Base-by-base conservation (phyloP, 2,113 vertebrate species). In the Conger conger region DNA sequence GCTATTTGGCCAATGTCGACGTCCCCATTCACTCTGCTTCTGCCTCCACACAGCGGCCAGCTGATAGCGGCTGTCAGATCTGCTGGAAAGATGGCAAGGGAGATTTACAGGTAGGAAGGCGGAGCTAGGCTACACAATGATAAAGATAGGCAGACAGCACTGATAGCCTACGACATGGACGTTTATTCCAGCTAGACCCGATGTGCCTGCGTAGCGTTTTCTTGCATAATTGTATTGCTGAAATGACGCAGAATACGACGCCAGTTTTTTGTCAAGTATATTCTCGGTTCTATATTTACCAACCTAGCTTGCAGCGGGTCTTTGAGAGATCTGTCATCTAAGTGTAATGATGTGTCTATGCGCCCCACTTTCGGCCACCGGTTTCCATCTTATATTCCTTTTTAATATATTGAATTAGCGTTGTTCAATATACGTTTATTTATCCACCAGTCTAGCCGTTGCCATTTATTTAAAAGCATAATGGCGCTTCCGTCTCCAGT, bases 81-180 rank as follows among this genome's bases (percentile, higher is more conserved):
- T 86, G 92, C 92, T 93, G 87, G 89, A 87, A 87, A 88, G 88
- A 90, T 87, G 82, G 87, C 87, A 76, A 45, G 89, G 84, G 86
- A 90, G 92, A 89, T 93, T 92, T 93, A 94, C 94, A 95, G 95
- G 95, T 96, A 93, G 90, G 89, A 88, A 90, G 94, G 94, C 88
- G 94, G 94, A 91, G 93, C 92, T 35, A 88, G 79, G 87, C 86
- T 33, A 33, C 91, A 89, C 89, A 91, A 92, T 88, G 91, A 93
- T 93, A 92, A 92, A 94, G 93, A 94, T 87, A 89, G 91, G 88
- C 90, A 89, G 80, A 83, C 85, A 36, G 89, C 88, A 77, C 87
- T 17, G 68, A 89, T 78, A 4, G 40, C 40, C 40, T 50, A 80
- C 77, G 27, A 77, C 85, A 37, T 16, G 86, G 87, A 53, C 30